Percentiles rank a stretch among this genome's conserved stretches.
These are phyloP conservation scores for Heptranchias perlo DNA, from an alignment of 2,113 vertebrate genomes.

Conservation along the genomic window DNA sequence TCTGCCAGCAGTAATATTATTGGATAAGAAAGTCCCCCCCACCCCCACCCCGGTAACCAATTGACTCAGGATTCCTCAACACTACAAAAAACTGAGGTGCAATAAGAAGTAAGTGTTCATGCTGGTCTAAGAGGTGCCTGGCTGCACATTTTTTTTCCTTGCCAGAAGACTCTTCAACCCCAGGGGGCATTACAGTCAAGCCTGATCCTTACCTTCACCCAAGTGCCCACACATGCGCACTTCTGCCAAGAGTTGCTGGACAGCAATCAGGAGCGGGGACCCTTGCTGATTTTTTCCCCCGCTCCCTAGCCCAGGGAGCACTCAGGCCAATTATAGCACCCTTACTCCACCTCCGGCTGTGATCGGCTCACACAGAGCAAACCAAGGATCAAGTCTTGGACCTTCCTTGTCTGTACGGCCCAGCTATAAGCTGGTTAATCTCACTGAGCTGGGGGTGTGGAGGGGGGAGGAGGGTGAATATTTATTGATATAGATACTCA, in stretches of 20 bases:
- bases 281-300: neutral
- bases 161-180: neutral
- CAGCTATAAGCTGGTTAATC: neutral
- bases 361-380: neutral
- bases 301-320: neutral
- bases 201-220: too few species aligned
- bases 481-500: neutral
- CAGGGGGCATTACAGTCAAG: neutral
- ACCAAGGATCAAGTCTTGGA: neutral
- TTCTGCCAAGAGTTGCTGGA: neutral
- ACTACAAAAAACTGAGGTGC: neutral
- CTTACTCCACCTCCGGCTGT: neutral
- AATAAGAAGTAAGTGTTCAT: neutral
- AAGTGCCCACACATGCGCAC: neutral
- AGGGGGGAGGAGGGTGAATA: neutral
- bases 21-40: neutral
- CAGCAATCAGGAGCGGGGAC: neutral
- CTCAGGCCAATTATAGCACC: neutral
- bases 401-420: neutral
- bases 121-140: neutral
- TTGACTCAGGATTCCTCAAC: neutral
- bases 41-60: too few species aligned
- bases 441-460: neutral
- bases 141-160: neutral
- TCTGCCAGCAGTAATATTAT: neutral